phyloP scores from a whole-genome alignment of 2,888 invertebrate species.

The Ochropacha duplaris region DNA sequence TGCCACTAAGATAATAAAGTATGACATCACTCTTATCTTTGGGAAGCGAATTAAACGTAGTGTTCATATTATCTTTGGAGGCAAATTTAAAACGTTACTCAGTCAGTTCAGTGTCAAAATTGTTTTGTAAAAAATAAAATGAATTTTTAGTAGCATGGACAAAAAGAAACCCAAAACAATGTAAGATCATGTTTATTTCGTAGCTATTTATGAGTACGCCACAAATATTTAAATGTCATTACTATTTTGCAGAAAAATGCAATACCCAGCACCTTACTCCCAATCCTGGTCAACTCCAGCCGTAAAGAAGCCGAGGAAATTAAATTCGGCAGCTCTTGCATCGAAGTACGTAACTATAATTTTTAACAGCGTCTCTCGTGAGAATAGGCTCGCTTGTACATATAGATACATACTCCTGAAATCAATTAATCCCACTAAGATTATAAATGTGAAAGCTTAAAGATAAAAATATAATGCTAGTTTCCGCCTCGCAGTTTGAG shows the following conservation, averaged over 20 bases:
- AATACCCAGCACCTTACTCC: conserved; percentile 22
- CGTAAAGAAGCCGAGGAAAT: background rate
- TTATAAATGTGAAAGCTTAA: no score
- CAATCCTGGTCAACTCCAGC: conserved; percentile 15
- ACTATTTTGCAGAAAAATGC: conserved; percentile 13
- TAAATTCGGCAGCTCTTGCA: background rate
- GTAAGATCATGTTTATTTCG: conserved; percentile 4
- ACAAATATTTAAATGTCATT: background rate
- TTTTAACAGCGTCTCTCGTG: background rate
- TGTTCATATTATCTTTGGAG: background rate
- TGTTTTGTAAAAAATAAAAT: conserved; percentile 7
- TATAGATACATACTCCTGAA: background rate
- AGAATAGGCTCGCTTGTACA: background rate
- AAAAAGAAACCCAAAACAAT: conserved; percentile 11
- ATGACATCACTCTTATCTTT: no score
- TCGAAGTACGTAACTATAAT: background rate
- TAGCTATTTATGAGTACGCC: no score
- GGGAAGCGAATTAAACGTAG: no score
- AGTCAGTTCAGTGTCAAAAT: background rate
- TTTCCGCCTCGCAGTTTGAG: no score
- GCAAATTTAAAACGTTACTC: background rate
- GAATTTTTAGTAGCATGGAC: conserved; percentile 7
- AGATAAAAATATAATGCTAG: no score
- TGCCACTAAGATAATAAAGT: no score
- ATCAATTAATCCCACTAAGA: no score